phyloP scores from a whole-genome alignment of 2,888 invertebrate genomes.

The Catocala sponsa region DNA sequence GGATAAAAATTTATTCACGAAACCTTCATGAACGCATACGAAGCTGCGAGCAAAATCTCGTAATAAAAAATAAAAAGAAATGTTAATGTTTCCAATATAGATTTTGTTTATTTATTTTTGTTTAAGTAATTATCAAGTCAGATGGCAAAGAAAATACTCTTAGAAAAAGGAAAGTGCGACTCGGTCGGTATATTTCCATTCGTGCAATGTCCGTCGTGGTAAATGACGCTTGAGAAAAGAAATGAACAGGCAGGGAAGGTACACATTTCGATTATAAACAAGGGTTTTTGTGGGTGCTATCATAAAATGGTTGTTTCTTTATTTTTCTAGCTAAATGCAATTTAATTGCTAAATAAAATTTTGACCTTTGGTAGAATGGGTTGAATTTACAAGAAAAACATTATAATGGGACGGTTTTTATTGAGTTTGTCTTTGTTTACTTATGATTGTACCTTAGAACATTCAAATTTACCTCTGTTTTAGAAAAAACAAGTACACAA shows the following conservation, averaged over 20 bases:
- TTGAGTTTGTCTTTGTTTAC: background rate
- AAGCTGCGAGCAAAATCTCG: no score
- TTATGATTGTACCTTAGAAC: no score
- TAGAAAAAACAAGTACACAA: no score
- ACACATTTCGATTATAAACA: conserved; percentile 3
- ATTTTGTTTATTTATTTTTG: no score
- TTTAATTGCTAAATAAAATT: background rate
- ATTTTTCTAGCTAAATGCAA: background rate
- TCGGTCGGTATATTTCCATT: conserved; percentile 27
- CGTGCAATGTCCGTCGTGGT: conserved; percentile 25
- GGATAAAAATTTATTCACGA: no score
- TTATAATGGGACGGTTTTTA: background rate
- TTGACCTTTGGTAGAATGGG: background rate
- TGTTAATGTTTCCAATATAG: no score
- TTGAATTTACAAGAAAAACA: background rate
- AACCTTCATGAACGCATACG: no score
- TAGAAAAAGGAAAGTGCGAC: conserved; percentile 22
- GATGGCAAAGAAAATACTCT: conserved; percentile 43
- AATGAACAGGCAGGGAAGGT: conserved; percentile 12
- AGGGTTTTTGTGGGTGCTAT: conserved; percentile 4
- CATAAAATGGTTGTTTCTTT: conserved; percentile 7
- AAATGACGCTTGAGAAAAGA: conserved; percentile 31
- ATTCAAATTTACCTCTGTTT: no score
- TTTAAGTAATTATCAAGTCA: conserved; percentile 49
- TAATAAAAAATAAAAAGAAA: no score